These are phyloP conservation scores for Araneus ventricosus DNA, from an alignment of 1,140 invertebrate species.

Conservation along the genomic window DNA sequence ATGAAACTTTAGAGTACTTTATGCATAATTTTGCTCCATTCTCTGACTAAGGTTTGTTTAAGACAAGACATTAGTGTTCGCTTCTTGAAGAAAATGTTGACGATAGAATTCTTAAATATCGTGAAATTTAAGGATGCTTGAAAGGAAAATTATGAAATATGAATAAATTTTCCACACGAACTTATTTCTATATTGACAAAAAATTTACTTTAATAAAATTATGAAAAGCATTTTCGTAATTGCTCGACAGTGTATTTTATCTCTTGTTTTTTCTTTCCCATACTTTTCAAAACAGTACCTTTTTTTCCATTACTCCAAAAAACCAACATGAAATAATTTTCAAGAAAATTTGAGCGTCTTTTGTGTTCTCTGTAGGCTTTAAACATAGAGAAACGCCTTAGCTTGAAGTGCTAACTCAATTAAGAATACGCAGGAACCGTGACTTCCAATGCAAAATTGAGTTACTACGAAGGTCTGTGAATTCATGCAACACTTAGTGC, in stretches of 20 bases:
- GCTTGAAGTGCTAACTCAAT: slow-evolving; percentile 5
- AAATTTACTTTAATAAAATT: background rate
- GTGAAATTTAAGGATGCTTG: too few species aligned
- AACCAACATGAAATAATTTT: background rate
- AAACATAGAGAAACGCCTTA: background rate
- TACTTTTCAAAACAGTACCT: background rate
- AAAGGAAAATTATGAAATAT: too few species aligned
- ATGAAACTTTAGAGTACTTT: too few species aligned
- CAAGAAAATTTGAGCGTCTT: background rate
- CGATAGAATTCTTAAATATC: too few species aligned
- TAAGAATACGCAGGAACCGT: background rate
- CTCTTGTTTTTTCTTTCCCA: background rate
- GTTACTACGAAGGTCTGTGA: background rate
- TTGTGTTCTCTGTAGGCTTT: background rate
- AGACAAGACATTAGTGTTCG: too few species aligned
- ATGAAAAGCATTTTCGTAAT: background rate
- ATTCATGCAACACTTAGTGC: slow-evolving; percentile 33
- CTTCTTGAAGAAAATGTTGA: too few species aligned
- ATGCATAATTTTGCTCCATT: too few species aligned
- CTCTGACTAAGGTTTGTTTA: too few species aligned
- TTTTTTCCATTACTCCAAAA: background rate
- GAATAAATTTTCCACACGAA: too few species aligned
- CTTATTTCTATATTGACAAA: background rate
- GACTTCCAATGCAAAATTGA: slow-evolving; percentile 38
- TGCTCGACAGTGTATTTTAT: background rate